Base-by-base conservation (phyloP, 37 sponge, comb jelly and placozoan species). In the Oopsacas minuta region DNA sequence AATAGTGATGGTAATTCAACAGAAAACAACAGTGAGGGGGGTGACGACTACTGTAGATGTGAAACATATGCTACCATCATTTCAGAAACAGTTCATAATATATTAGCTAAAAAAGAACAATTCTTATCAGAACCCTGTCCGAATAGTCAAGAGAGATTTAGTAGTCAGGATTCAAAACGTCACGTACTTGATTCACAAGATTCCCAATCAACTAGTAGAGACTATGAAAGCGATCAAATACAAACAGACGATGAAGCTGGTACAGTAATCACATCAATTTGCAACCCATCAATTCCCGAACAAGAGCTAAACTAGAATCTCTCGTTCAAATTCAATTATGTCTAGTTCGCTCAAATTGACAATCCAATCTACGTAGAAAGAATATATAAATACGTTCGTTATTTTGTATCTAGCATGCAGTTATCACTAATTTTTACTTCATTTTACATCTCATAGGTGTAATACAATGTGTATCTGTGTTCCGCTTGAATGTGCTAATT, bases 401-500 rank as follows among this genome's bases (percentile, higher is more conserved):
- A 61, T 61, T 61, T 61, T 61, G 75, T 61, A 61, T 61, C 75
- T 61, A 61, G 75, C 75, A 61, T 61, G 75, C 75, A 61, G 75
- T 61, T 20, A 61, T 61, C 75, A 61, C 75, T 61, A 61, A 61
- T 61, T 61, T 61, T 61, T 61, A 61, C 75, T 12, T n/a, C 75
- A 61, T 61, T 61, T 61, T 61, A 61, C 75, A 61, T 34, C 75
- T 61, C 75, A n/a, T 10, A 61, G 1, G 75, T 61, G 75, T 61
- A 61, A 61, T n/a, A 61, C 30, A 3, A 61, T 3, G 30, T 61
- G 30, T n/a, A 3, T 46, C 17, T 46, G 5, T 10, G 75, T 25
- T 61, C 75, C 75, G 75, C 75, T 61, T 61, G 75, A 61, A 25
- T 61, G 30, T 61, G 75, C 75, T 61, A 61, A n/a, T 61, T 61